Evolutionary conservation across 2,797 vertebrate genomes (phyloP).

Genomic region (Telmatherina bonti): DNA sequence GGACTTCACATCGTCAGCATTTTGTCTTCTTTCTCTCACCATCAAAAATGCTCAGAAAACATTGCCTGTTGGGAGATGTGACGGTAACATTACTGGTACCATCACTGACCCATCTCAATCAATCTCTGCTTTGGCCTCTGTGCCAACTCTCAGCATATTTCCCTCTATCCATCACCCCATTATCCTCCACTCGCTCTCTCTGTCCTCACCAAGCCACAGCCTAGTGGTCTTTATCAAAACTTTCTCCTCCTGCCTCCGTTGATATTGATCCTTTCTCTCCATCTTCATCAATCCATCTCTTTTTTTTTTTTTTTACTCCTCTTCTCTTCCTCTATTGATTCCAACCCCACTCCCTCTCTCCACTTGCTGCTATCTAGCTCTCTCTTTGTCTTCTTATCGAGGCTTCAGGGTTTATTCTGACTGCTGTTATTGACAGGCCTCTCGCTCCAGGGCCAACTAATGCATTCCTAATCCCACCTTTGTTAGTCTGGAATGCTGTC

Average conservation of each 20-base stretch:
- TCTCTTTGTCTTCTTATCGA: constrained; percentile 99
- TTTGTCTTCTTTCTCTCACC: not conserved
- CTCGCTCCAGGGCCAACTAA: constrained; percentile 96
- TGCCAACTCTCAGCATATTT: constrained; percentile 27
- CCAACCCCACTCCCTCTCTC: constrained; percentile 81
- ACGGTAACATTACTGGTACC: constrained; percentile 5
- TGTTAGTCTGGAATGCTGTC: constrained; percentile 94
- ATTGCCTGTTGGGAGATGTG: constrained; percentile 10
- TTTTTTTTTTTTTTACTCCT: constrained; percentile 74
- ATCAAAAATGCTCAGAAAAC: constrained; percentile 6
- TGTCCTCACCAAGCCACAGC: constrained; percentile 29
- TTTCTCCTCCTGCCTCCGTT: constrained; percentile 81
- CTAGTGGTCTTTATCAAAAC: constrained; percentile 58
- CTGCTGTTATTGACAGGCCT: constrained; percentile 97
- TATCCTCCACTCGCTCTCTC: constrained; percentile 15
- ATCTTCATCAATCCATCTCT: constrained; percentile 75
- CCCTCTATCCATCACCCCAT: constrained; percentile 17
- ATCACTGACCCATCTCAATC: constrained; percentile 16
- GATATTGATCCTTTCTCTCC: constrained; percentile 89
- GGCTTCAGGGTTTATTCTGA: constrained; percentile 97
- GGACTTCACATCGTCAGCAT: constrained; percentile 4
- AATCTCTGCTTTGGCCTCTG: constrained; percentile 19
- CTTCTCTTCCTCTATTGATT: constrained; percentile 74
- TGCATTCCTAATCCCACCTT: constrained; percentile 99
- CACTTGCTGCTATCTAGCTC: constrained; percentile 88